phyloP scores from a whole-genome alignment of 2,797 vertebrate genomes.

The Melanogrammus aeglefinus region DNA sequence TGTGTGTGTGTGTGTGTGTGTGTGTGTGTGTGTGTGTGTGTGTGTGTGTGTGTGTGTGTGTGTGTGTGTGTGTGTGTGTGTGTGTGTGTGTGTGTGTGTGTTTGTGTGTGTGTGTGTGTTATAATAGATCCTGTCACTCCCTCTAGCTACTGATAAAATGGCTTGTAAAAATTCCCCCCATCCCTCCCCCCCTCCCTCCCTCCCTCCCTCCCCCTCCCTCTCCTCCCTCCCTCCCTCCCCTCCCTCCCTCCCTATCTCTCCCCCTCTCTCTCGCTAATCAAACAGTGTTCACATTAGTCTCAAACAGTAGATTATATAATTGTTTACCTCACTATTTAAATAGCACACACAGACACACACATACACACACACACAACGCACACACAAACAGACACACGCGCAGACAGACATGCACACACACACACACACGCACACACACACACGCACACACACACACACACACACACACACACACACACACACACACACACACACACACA shows the following conservation, averaged over 20 bases:
- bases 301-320: not conserved
- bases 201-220: not conserved
- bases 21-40: not conserved
- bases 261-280: not conserved
- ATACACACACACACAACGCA: no score
- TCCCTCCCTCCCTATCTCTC: not conserved
- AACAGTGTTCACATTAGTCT: not conserved
- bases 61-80: no score
- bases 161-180: not conserved
- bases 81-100: no score
- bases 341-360: not conserved
- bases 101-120: no score
- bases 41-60: no score
- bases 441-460: not conserved
- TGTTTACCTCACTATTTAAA: not conserved
- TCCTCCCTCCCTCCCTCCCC: not conserved
- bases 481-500: not conserved
- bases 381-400: not conserved
- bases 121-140: not conserved
- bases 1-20: constrained; percentile 12
- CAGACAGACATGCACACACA: no score
- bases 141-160: not conserved
- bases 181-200: not conserved
- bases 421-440: no score
- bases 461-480: not conserved